Percentiles rank a stretch among this genome's conserved stretches.
Evolutionary conservation across 2,797 vertebrate genomes (phyloP).

Genomic region (Acomys russatus): DNA sequence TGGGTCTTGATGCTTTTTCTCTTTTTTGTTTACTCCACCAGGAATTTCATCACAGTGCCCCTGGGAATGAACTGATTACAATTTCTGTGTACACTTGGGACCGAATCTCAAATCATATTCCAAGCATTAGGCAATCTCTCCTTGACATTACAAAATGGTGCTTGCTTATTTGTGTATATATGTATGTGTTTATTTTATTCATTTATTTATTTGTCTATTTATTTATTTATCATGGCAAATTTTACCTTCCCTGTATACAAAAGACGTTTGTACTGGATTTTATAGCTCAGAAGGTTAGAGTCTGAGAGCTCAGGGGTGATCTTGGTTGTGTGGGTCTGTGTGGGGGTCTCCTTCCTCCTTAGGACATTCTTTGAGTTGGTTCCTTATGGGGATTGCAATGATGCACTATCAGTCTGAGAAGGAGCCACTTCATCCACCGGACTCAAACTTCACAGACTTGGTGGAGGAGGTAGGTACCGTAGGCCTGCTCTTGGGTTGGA

Average conservation of each 20-base stretch:
- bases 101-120: constrained; percentile 44
- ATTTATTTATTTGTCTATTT: background rate
- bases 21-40: constrained; percentile 79
- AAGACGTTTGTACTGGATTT: constrained; percentile 45
- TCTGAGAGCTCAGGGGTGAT: background rate
- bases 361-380: background rate
- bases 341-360: background rate
- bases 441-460: background rate
- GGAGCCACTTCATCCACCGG: background rate
- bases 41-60: constrained; percentile 80
- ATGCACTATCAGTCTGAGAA: background rate
- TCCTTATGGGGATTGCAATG: background rate
- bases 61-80: constrained; percentile 65
- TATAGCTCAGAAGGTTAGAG: constrained; percentile 34
- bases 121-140: constrained; percentile 73
- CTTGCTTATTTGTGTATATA: constrained; percentile 37
- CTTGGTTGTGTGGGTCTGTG: background rate
- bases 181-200: too few species aligned
- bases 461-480: background rate
- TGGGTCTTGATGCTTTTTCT: constrained; percentile 77
- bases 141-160: constrained; percentile 57
- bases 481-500: background rate
- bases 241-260: constrained; percentile 10
- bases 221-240: background rate
- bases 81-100: constrained; percentile 63